A percentile compares a stretch with the other conserved stretches of the same genome.
These are phyloP conservation scores for Lycia hirtaria DNA, from an alignment of 2,888 invertebrate genomes.

Conservation along the genomic window DNA sequence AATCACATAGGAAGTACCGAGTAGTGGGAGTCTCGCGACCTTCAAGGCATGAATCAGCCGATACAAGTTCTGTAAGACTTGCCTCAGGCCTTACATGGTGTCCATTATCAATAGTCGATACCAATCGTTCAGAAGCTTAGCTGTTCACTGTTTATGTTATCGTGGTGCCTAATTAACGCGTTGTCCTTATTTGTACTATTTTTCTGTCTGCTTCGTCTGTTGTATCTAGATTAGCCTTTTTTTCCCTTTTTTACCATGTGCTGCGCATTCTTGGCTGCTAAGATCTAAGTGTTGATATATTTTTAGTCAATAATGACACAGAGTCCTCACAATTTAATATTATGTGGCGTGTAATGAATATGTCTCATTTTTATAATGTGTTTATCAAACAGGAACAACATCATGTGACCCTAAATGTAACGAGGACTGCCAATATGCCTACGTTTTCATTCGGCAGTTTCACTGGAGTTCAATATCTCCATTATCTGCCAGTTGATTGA, in stretches of 20 bases:
- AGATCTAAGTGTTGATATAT: neutral
- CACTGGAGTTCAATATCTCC: slow-evolving; percentile 72
- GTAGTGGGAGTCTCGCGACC: slow-evolving; percentile 40
- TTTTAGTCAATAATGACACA: neutral
- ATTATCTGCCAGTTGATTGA: slow-evolving; percentile 78
- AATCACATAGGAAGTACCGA: slow-evolving; percentile 36
- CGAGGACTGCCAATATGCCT: slow-evolving; percentile 37
- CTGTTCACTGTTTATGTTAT: slow-evolving; percentile 12
- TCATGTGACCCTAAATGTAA: slow-evolving; percentile 34
- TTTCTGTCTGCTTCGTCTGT: slow-evolving; percentile 5
- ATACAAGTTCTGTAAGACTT: slow-evolving; percentile 23
- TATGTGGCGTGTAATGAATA: slow-evolving; percentile 4
- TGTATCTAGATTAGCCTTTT: neutral
- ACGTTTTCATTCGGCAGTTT: slow-evolving; percentile 61
- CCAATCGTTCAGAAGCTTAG: slow-evolving; percentile 20
- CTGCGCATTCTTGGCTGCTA: neutral
- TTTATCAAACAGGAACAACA: slow-evolving; percentile 33
- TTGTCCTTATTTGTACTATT: slow-evolving; percentile 13
- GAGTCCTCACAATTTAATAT: neutral
- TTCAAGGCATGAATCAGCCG: slow-evolving; percentile 44
- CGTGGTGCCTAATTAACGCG: neutral
- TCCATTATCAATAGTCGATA: slow-evolving; percentile 27
- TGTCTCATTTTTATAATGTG: slow-evolving; percentile 10
- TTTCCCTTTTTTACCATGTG: neutral
- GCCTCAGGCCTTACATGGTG: slow-evolving; percentile 38